Conservation (phyloP, 2,113 vertebrate species). For the Hemibagrus wyckioides region DNA sequence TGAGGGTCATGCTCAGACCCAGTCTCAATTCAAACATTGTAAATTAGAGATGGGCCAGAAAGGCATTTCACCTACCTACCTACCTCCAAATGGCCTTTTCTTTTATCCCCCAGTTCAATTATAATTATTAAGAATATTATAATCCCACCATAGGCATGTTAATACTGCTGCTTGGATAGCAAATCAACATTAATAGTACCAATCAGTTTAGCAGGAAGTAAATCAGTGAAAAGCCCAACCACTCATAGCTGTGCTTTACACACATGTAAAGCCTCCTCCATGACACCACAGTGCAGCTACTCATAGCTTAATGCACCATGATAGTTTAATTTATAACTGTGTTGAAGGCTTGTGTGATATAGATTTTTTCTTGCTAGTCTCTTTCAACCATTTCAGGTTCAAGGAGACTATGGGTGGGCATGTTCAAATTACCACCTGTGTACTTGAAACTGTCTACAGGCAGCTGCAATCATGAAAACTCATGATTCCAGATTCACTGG, state of each 20-base stretch:
- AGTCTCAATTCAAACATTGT: constrained; percentile 40
- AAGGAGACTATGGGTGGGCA: not conserved
- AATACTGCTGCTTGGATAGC: constrained; percentile 55
- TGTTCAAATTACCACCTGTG: not conserved
- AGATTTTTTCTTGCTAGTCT: not conserved
- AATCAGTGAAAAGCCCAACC: constrained; percentile 58
- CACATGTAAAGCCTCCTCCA: constrained; percentile 51
- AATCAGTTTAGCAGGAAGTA: constrained; percentile 69
- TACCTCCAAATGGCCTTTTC: not conserved
- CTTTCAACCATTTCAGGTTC: not conserved
- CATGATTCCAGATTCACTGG: too few relatives aligned
- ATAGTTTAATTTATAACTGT: not conserved
- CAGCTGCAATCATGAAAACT: not conserved
- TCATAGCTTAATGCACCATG: not conserved
- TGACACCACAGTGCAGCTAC: not conserved
- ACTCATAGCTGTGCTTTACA: constrained; percentile 55
- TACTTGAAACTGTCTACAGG: not conserved
- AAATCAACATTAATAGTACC: constrained; percentile 60
- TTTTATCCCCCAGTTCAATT: constrained; percentile 52
- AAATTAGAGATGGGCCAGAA: constrained; percentile 39
- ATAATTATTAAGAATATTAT: constrained; percentile 70
- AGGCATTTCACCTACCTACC: not conserved
- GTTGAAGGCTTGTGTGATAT: not conserved
- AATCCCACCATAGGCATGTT: constrained; percentile 56
- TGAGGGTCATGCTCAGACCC: constrained; percentile 2